Evolutionary conservation across 2,113 vertebrate genomes (phyloP), one percentile per base, ranked within the genome.

Genomic region (Hippocampus zosterae): DNA sequence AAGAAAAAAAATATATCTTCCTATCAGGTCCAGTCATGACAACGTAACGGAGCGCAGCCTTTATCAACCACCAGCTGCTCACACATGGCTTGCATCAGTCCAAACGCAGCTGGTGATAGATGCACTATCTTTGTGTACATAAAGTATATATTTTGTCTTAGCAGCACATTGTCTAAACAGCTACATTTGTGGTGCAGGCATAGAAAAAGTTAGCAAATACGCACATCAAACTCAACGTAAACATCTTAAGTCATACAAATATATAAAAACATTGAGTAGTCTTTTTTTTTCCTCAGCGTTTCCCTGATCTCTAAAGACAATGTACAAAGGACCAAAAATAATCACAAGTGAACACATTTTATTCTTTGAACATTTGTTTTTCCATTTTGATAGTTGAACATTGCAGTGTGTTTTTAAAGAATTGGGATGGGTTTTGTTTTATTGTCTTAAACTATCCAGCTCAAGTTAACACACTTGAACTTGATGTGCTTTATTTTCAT

Each of bases 121-220:
- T 88, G 86, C 83, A 87, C 84, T 89, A 83, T 89, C 84, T 79
- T 88, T 78, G 70, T 90, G 86, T 89, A 90, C 81, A 90, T 91
- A 89, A 76, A 91, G 84, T 83, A 87, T 90, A 91, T 88, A 87
- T 91, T 89, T 90, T 90, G 82, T 86, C 85, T 73, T 82, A 79
- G 72, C 78, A 76, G 81, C 75, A 65, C 74, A 71, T 71, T 66
- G 44, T 79, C 66, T 68, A 48, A 72, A 66, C 19, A 75, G 55
- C 53, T 68, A 57, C 64, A 73, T 70, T 74, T 81, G 62, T 70
- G 72, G 62, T 60, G 56, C 67, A 68, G 59, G 59, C 60, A 72
- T 71, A 70, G 71, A 73, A 75, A 72, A 72, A 64, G 59, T 80
- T 79, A 48, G 52, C 62, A 60, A 75, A 65, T 59, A 50, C 72